phyloP scores from a whole-genome alignment of 2,113 vertebrate species.

The Okapia johnstoni region DNA sequence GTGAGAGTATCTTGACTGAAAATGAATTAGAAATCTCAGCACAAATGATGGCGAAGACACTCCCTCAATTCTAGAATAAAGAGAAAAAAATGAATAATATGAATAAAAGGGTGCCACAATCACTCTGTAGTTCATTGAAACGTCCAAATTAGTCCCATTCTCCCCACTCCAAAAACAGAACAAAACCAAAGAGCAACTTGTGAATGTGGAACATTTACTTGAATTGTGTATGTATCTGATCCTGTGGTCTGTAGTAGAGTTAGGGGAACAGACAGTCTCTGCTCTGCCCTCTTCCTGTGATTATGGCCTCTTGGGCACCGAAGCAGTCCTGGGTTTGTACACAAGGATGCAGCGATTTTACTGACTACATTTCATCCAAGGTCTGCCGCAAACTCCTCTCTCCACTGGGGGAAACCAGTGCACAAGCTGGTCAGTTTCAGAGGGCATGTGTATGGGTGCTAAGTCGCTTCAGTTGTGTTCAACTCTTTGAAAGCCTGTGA shows the following conservation, averaged over 20 bases:
- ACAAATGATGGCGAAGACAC: background rate
- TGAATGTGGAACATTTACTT: background rate
- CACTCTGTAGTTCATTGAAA: background rate
- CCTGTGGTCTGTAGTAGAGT: too few relatives aligned
- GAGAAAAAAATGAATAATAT: background rate
- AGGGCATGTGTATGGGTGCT: background rate
- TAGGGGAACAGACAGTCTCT: background rate
- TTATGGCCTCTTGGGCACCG: background rate
- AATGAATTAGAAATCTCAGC: conserved; percentile 44
- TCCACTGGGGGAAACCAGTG: background rate
- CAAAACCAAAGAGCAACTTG: background rate
- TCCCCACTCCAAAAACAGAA: background rate
- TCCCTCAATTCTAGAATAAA: background rate
- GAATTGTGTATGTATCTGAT: background rate
- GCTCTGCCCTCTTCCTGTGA: background rate
- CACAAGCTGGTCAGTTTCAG: background rate
- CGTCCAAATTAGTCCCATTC: background rate
- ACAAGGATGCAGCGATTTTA: too few relatives aligned
- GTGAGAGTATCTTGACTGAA: conserved; percentile 1
- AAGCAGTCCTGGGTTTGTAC: background rate
- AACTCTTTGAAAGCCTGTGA: background rate
- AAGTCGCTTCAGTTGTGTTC: background rate
- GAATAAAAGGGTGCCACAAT: conserved; percentile 28
- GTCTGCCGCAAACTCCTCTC: background rate
- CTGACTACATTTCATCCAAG: background rate